Evolutionary conservation across 2,113 vertebrate genomes (phyloP), one percentile per base, ranked within the genome.

Genomic region (Myotis yumanensis): DNA sequence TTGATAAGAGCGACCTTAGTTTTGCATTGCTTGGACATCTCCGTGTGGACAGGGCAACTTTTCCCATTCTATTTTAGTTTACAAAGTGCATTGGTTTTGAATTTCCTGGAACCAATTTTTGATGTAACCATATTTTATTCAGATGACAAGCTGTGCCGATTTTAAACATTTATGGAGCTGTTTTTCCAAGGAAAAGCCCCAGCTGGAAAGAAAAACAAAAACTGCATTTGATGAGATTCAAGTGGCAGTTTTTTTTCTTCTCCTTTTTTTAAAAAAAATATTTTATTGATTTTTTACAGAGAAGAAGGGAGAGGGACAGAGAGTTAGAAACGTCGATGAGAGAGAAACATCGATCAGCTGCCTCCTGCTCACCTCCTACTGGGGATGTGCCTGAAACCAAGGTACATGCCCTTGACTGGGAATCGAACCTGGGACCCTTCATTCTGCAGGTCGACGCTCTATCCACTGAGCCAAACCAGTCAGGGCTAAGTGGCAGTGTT

Each of bases 51-150:
- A 75, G 52, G 75, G 6, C 51, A 22, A 64, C 4, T 46, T 69
- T 89, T 51, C 14, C 66, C 28, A 1, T 82, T 68, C 23, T 76
- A 28, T 30, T 90, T 85, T 59, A 52, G n/a, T 76, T 94, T 85
- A 46, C 40, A 48, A 25, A 92, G 57, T 32, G 28, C 28, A 93
- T 90, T 80, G 80, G 84, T 91, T 94, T 91, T 85, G 72, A 85
- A 87, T 90, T 95, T 91, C 40, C 86, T 68, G 73, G 77, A 93
- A 40, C 46, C 11, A 75, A 16, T 88, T 93, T 93, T 95, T 82
- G 82, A 48, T 40, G 82, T 17, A 69, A 23, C n/a, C 86, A 52
- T 82, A 73, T 92, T 95, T 96, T 93, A 87, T 83, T 85, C 77
- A 90, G 68, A 54, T 64, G 48, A 91, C 88, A 80, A 68, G 15